These are phyloP conservation scores for Plagodis pulveraria DNA, from an alignment of 2,888 invertebrate genomes.

Conservation along the genomic window DNA sequence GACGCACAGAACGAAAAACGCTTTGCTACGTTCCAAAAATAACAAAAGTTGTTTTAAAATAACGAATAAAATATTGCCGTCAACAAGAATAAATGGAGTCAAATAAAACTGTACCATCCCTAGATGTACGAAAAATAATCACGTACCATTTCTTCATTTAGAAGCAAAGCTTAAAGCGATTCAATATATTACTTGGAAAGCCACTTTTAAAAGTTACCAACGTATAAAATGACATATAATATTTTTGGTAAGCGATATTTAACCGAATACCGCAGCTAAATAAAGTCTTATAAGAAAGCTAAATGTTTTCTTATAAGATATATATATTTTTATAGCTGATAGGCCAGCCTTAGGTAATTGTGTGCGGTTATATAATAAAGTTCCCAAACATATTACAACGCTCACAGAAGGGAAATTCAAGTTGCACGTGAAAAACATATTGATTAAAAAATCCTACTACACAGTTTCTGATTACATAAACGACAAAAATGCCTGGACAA, in stretches of 20 bases:
- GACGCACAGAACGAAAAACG: no score
- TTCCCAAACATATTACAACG: no score
- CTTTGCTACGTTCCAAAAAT: no score
- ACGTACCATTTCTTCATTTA: slow-evolving; percentile 15
- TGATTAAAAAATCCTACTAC: no score
- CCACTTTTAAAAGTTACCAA: slow-evolving; percentile 9
- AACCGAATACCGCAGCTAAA: not conserved
- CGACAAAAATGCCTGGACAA: no score
- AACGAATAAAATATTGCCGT: not conserved
- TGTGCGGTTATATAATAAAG: no score
- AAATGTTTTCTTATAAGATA: not conserved
- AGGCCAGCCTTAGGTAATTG: no score
- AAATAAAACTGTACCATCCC: slow-evolving; percentile 7
- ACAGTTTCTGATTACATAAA: no score
- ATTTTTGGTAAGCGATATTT: slow-evolving; percentile 9
- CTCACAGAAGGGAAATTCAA: no score
- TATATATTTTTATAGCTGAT: no score
- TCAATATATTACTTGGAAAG: slow-evolving; percentile 15
- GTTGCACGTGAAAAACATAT: no score
- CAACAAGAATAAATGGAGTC: slow-evolving; percentile 2
- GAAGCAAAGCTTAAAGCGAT: slow-evolving; percentile 9
- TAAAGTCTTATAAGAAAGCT: no score
- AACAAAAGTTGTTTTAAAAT: not conserved
- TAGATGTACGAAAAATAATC: slow-evolving; percentile 10
- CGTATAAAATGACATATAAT: slow-evolving; percentile 16